Conservation (phyloP, 2,888 invertebrate genomes). For the Chloroclystis v-ata region DNA sequence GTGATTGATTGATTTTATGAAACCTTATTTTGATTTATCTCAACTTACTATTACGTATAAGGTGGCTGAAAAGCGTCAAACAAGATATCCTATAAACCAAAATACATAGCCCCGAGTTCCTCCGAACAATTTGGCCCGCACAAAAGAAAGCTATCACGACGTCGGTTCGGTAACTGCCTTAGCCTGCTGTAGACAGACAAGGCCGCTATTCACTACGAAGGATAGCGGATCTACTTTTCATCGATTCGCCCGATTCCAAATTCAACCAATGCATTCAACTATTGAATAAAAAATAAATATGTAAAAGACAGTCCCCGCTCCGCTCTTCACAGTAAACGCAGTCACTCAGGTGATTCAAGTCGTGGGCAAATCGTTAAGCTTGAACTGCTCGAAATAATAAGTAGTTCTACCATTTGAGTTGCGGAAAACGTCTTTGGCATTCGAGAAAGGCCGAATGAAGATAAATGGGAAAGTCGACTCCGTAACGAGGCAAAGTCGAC, state of each 20-base stretch:
- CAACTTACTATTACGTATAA: too few relatives aligned
- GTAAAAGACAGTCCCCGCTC: too few relatives aligned
- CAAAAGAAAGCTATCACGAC: slow-evolving; percentile 22
- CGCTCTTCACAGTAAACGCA: background rate
- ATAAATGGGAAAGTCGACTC: slow-evolving; percentile 70
- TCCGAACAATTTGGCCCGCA: slow-evolving; percentile 18
- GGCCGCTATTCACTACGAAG: background rate
- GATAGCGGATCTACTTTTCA: background rate
- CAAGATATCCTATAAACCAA: slow-evolving; percentile 12
- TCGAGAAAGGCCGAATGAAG: slow-evolving; percentile 74
- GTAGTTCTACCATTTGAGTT: slow-evolving; percentile 71
- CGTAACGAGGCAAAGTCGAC: slow-evolving; percentile 71
- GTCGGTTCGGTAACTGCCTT: background rate
- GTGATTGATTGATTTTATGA: too few relatives aligned
- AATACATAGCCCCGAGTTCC: slow-evolving; percentile 15
- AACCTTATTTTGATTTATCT: too few relatives aligned
- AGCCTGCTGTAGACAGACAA: background rate
- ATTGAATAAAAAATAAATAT: too few relatives aligned
- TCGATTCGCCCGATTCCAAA: background rate
- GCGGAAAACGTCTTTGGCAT: slow-evolving; percentile 70
- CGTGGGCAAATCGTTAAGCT: slow-evolving; percentile 68
- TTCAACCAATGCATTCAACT: too few relatives aligned
- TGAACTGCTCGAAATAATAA: slow-evolving; percentile 72
- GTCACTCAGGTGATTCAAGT: slow-evolving; percentile 53
- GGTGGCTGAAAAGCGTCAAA: too few relatives aligned